These are phyloP conservation scores for Phania funesta DNA, from an alignment of 2,888 invertebrate genomes.

Conservation along the genomic window DNA sequence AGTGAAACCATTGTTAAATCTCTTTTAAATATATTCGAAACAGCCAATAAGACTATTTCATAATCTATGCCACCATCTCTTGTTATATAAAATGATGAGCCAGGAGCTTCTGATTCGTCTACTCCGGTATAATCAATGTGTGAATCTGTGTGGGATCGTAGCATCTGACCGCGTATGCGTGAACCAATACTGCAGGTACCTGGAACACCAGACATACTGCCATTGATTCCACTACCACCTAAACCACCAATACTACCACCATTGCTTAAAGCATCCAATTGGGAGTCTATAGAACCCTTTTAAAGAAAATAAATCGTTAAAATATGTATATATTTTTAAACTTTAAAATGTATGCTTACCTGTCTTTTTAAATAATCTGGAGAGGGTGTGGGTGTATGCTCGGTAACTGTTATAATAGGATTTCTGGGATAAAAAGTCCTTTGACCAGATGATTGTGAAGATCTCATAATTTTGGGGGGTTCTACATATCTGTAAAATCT, in stretches of 20 bases:
- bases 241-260: conserved; percentile 74
- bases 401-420: conserved; percentile 98
- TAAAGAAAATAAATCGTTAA: conserved; percentile 14
- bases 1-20: conserved; percentile 91
- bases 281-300: conserved; percentile 92
- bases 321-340: not conserved
- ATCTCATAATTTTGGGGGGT: conserved; percentile 76
- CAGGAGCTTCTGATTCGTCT: conserved; percentile 93
- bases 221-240: conserved; percentile 71
- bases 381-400: conserved; percentile 95
- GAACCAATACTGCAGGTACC: conserved; percentile 73
- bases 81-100: conserved; percentile 94
- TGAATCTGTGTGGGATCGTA: conserved; percentile 94
- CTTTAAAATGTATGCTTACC: conserved; percentile 79
- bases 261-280: conserved; percentile 84
- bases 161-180: conserved; percentile 83
- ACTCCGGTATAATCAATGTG: conserved; percentile 93
- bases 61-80: conserved; percentile 96
- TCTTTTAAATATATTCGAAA: conserved; percentile 91
- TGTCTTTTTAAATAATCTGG: conserved; percentile 92
- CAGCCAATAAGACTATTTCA: conserved; percentile 91
- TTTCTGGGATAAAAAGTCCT: conserved; percentile 86
- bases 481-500: conserved; percentile 81
- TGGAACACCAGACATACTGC: conserved; percentile 72
- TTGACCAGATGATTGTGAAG: conserved; percentile 77